Conservation (phyloP, 2,888 invertebrate genomes). For the Brenthis daphne region DNA sequence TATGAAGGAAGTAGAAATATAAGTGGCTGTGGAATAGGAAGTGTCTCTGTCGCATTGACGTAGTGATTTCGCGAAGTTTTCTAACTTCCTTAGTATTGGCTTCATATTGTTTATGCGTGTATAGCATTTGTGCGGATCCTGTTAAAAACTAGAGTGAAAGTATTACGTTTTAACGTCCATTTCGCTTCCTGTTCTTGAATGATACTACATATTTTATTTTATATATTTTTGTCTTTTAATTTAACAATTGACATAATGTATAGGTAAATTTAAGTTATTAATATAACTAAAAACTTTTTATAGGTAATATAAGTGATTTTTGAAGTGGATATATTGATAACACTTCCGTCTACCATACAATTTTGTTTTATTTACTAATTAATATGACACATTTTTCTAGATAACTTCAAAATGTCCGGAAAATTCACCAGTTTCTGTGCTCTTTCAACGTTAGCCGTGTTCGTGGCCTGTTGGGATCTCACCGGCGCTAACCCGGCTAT, state of each 20-base stretch:
- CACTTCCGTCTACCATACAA: background rate
- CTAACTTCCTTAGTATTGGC: slow-evolving; percentile 37
- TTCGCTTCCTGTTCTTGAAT: slow-evolving; percentile 16
- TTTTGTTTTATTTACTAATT: slow-evolving; percentile 13
- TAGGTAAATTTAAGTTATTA: slow-evolving; percentile 9
- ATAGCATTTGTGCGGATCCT: slow-evolving; percentile 20
- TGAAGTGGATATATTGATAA: background rate
- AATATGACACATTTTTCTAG: slow-evolving; percentile 39
- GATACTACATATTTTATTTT: background rate
- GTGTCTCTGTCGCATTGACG: slow-evolving; percentile 34
- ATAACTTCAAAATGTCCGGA: slow-evolving; percentile 58
- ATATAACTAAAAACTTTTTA: too few relatives aligned
- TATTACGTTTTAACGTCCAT: slow-evolving; percentile 8
- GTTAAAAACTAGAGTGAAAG: slow-evolving; percentile 19
- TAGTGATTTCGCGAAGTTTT: slow-evolving; percentile 35
- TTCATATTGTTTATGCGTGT: slow-evolving; percentile 30
- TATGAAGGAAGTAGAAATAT: slow-evolving; percentile 38
- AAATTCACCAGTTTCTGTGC: slow-evolving; percentile 57
- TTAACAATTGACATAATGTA: slow-evolving; percentile 4
- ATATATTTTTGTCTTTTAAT: slow-evolving; percentile 3
- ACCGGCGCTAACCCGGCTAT: slow-evolving; percentile 67
- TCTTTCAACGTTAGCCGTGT: slow-evolving; percentile 51
- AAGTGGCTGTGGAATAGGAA: slow-evolving; percentile 39
- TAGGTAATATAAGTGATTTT: too few relatives aligned
- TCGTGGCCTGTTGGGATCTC: slow-evolving; percentile 52